phyloP scores from a whole-genome alignment of 2,113 vertebrate species.

The Misgurnus anguillicaudatus region DNA sequence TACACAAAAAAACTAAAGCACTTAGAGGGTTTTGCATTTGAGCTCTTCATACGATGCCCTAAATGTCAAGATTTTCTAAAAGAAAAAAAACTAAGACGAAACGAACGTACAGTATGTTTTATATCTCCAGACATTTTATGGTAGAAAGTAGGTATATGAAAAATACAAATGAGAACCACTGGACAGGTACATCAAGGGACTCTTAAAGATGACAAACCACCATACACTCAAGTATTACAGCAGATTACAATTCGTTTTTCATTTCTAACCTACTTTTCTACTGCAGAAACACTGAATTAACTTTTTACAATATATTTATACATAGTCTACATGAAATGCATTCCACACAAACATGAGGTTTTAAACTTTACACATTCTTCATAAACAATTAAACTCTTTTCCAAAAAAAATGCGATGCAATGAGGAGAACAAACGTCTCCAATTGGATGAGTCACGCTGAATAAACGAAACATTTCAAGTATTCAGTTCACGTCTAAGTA shows the following conservation, averaged over 20 bases:
- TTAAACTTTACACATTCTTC: conserved; percentile 16
- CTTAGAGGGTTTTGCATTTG: too few relatives aligned
- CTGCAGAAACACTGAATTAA: not conserved
- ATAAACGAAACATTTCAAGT: conserved; percentile 18
- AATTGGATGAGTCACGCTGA: not conserved
- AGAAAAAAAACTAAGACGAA: too few relatives aligned
- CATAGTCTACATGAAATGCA: not conserved
- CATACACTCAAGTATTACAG: too few relatives aligned
- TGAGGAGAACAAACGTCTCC: not conserved
- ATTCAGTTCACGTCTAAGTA: conserved; percentile 13
- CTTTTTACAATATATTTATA: not conserved
- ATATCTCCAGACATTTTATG: too few relatives aligned
- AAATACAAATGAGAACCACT: not conserved
- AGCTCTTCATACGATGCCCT: too few relatives aligned
- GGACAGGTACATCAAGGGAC: not conserved
- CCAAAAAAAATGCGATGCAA: not conserved
- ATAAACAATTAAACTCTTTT: too few relatives aligned
- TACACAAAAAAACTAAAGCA: too few relatives aligned
- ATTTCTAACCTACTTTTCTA: not conserved
- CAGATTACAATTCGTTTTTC: not conserved
- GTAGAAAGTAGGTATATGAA: too few relatives aligned
- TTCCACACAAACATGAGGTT: not conserved
- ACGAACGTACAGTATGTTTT: too few relatives aligned
- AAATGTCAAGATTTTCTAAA: too few relatives aligned
- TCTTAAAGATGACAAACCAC: not conserved